A percentile compares a stretch with the other conserved stretches of the same genome.
These are phyloP conservation scores for Brachylomia viminalis DNA, from an alignment of 2,888 invertebrate genomes.

Conservation along the genomic window DNA sequence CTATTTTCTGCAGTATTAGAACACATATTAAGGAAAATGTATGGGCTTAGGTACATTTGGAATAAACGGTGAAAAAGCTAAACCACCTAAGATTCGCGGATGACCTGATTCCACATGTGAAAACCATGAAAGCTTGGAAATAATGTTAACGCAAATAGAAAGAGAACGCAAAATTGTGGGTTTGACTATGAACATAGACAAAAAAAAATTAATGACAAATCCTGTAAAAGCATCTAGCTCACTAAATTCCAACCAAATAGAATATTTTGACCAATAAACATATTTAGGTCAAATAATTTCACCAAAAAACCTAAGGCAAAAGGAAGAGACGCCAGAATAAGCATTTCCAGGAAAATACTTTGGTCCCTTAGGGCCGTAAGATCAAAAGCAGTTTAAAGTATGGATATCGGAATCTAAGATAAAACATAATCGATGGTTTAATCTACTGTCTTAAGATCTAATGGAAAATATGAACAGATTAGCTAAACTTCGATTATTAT, in stretches of 20 bases:
- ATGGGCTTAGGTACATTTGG: neutral
- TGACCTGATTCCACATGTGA: neutral
- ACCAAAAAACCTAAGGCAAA: neutral
- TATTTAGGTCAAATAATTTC: neutral
- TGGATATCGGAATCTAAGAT: too few species aligned
- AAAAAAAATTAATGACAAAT: neutral
- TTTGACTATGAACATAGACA: neutral
- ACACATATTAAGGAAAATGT: neutral
- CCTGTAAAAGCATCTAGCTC: neutral
- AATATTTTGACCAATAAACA: neutral
- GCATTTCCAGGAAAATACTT: too few species aligned
- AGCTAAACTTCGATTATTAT: too few species aligned
- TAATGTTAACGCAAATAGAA: too few species aligned
- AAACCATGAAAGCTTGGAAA: too few species aligned
- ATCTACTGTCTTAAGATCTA: too few species aligned
- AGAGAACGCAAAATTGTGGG: neutral
- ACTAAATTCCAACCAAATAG: neutral
- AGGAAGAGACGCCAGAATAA: too few species aligned
- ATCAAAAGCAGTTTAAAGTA: too few species aligned
- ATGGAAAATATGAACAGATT: too few species aligned
- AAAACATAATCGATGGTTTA: too few species aligned
- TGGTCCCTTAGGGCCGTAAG: too few species aligned
- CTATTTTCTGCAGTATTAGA: neutral
- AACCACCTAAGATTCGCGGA: constrained; percentile 1
- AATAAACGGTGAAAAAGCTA: neutral